A percentile compares a stretch with the other conserved stretches of the same genome.
Evolutionary conservation across 2,113 vertebrate species (phyloP).

Genomic region (Cochlearius cochlearius): DNA sequence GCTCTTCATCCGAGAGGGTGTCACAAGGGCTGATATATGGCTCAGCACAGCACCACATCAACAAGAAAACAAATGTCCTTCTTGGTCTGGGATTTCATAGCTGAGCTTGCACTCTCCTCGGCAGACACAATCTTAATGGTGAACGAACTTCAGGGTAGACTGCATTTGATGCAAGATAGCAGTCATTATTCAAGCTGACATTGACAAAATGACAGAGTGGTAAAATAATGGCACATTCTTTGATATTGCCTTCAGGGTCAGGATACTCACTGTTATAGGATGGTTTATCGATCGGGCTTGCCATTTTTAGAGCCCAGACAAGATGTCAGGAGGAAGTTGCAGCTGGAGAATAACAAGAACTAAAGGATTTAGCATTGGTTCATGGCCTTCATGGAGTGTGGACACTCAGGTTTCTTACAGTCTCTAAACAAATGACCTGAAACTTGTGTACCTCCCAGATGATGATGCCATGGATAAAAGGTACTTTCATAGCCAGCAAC

Average conservation of each 20-base stretch:
- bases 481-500: not conserved
- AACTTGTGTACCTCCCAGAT: not conserved
- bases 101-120: conserved; percentile 52
- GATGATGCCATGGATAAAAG: not conserved
- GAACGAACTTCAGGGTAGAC: conserved; percentile 64
- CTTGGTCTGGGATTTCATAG: conserved; percentile 29
- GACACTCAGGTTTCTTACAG: not conserved
- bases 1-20: not conserved
- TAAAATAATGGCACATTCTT: conserved; percentile 53
- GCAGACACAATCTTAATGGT: conserved; percentile 29
- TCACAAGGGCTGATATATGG: conserved; percentile 8
- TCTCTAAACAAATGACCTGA: not conserved
- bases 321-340: conserved; percentile 39
- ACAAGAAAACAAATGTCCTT: conserved; percentile 29
- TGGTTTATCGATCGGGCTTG: not conserved
- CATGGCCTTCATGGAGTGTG: fast-evolving
- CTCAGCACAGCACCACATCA: not conserved
- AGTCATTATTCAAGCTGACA: conserved; percentile 65
- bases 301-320: conserved; percentile 48
- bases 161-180: conserved; percentile 63
- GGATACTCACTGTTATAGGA: conserved; percentile 25
- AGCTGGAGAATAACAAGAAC: conserved; percentile 21
- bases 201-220: conserved; percentile 61
- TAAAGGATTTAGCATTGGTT: conserved; percentile 19
- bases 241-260: conserved; percentile 62